These are phyloP conservation scores for Ameiurus melas DNA, from an alignment of 2,113 vertebrate species.

Conservation along the genomic window DNA sequence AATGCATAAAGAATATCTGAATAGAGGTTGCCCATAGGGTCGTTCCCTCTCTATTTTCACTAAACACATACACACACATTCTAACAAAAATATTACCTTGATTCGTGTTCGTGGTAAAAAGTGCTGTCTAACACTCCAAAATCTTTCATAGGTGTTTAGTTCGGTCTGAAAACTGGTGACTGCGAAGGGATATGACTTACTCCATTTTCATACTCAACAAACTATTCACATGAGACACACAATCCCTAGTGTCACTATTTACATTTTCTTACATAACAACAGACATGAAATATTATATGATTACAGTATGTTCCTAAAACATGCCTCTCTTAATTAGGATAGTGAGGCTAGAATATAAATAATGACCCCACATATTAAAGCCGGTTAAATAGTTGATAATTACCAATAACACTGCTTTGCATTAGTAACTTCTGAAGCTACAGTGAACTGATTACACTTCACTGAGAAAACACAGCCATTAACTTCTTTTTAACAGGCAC, in stretches of 20 bases:
- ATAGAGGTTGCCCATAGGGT: neutral
- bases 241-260: neutral
- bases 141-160: neutral
- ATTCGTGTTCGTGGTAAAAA: too few relatives aligned
- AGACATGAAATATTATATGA: neutral
- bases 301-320: neutral
- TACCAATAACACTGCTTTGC: neutral
- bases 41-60: neutral
- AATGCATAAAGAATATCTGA: neutral
- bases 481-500: slow-evolving; percentile 39
- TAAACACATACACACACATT: too few relatives aligned
- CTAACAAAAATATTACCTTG: too few relatives aligned
- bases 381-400: neutral
- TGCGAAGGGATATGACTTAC: neutral
- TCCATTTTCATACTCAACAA: too few relatives aligned
- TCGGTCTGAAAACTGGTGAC: neutral
- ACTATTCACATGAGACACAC: neutral
- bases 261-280: neutral
- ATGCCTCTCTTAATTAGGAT: neutral
- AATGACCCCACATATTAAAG: neutral
- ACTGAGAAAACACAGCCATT: neutral
- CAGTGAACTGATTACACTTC: neutral
- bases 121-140: too few relatives aligned
- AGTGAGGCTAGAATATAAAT: neutral
- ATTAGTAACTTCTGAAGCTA: neutral